Conservation (phyloP, 2,113 vertebrate genomes). For the Galemys pyrenaicus region DNA sequence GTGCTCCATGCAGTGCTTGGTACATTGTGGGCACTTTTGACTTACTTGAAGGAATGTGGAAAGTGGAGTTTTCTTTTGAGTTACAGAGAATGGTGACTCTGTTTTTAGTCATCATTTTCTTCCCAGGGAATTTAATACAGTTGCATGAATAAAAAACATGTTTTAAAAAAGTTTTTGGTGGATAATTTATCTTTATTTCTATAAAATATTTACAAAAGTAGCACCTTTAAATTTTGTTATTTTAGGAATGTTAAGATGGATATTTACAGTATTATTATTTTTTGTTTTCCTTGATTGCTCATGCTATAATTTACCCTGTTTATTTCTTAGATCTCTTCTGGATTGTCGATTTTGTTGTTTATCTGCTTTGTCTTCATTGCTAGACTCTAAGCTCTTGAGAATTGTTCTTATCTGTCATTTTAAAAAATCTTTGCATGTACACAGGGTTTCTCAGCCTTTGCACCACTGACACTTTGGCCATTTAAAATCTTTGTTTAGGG, state of each 20-base stretch:
- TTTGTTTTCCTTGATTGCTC: background rate
- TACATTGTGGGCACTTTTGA: background rate
- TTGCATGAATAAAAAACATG: background rate
- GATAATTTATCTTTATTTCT: slow-evolving; percentile 27
- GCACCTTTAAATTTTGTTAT: slow-evolving; percentile 31
- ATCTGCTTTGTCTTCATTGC: background rate
- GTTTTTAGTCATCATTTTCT: slow-evolving; percentile 15
- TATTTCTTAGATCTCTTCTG: background rate
- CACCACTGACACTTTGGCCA: background rate
- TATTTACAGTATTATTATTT: slow-evolving; percentile 30
- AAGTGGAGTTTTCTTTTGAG: background rate
- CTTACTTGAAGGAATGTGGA: background rate
- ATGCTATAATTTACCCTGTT: background rate
- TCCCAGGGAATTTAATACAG: background rate
- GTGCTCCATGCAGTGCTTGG: background rate
- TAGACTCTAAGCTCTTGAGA: background rate
- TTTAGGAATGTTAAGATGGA: background rate
- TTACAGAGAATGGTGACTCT: background rate
- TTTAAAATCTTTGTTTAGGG: background rate
- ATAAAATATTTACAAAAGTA: background rate
- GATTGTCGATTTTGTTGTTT: background rate
- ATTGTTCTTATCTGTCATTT: background rate
- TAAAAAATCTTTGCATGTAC: background rate
- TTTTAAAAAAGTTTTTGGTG: background rate
- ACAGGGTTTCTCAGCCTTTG: background rate